These are phyloP conservation scores for Sweltsa coloradensis DNA, from an alignment of 1,140 invertebrate genomes.

Conservation along the genomic window DNA sequence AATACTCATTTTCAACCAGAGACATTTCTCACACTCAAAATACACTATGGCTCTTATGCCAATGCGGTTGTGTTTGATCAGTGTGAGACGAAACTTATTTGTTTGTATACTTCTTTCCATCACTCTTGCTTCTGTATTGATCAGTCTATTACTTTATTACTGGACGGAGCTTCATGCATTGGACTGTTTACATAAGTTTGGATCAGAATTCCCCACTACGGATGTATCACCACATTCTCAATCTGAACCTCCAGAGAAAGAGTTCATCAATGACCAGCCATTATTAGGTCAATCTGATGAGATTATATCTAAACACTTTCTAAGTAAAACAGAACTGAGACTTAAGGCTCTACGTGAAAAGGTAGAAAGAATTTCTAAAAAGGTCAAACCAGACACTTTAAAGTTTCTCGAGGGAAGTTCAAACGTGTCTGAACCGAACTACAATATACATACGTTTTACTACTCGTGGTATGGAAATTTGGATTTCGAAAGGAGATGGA, in stretches of 20 bases:
- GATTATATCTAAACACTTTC: not conserved
- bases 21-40: too few species aligned
- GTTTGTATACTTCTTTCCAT: not conserved
- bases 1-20: too few species aligned
- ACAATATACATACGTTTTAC: conserved; percentile 37
- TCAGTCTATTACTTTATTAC: conserved; percentile 6
- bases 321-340: conserved; percentile 14
- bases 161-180: conserved; percentile 5
- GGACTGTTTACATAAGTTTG: conserved; percentile 1
- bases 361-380: conserved; percentile 16
- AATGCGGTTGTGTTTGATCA: conserved; percentile 1
- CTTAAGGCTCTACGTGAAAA: conserved; percentile 16
- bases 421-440: conserved; percentile 24
- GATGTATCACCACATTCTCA: too few species aligned
- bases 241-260: not conserved
- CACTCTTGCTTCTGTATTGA: conserved; percentile 1
- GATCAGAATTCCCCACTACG: not conserved
- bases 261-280: not conserved
- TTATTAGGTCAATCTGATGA: not conserved
- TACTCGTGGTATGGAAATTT: conserved; percentile 36
- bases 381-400: conserved; percentile 11
- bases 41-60: too few species aligned
- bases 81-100: not conserved
- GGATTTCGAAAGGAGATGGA: conserved; percentile 30
- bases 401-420: conserved; percentile 5